Evolutionary conservation across 92 coral and sea anemone genomes (phyloP), one percentile per base, ranked within the genome.

Genomic region (Actinostola sp.): DNA sequence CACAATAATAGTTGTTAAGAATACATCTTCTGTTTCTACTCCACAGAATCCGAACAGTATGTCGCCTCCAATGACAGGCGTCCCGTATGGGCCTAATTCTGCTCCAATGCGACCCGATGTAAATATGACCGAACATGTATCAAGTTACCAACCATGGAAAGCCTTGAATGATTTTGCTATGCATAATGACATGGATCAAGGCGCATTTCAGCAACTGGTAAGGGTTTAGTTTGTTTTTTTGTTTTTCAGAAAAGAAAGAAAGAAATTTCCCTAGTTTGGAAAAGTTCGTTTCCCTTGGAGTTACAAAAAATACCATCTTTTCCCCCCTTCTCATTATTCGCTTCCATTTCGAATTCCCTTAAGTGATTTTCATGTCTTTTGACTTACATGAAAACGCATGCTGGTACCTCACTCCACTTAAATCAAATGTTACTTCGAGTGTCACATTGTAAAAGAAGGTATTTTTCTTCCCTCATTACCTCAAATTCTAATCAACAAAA

Each of bases 101-200:
- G 92, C 83, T 30, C 73, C 89, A 51, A 80, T 90, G 27, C 75
- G 96, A 54, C 89, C 96, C 42, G 96, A 87, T 66, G 85, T 89
- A 13, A 56, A 86, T 32, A 85, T 91, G 79, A 75, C 85, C 3
- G 97, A 91, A n/a, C n/a, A n/a, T 34, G 72, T 91, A 24, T 86
- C 99, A 12, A 84, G 96, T 49, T 95, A 95, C 81, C 99, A 95
- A 38, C 99, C 99, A 5, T 95, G 99, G 99, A 95, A 95, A 75
- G 99, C 99, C 0, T 85, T 95, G 66, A 95, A 80, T 70, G 99
- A 95, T 20, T 91, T 95, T 67, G 99, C 99, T 6, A 80, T 95
- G 92, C 99, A 95, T 49, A 92, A 88, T 63, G 99, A 95, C 20
- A 75, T 95, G 75, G 99, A 95, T 54, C 93, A 92, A 60, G 89